These are phyloP conservation scores for Lithophane socia DNA, from an alignment of 2,888 invertebrate genomes.

Conservation along the genomic window DNA sequence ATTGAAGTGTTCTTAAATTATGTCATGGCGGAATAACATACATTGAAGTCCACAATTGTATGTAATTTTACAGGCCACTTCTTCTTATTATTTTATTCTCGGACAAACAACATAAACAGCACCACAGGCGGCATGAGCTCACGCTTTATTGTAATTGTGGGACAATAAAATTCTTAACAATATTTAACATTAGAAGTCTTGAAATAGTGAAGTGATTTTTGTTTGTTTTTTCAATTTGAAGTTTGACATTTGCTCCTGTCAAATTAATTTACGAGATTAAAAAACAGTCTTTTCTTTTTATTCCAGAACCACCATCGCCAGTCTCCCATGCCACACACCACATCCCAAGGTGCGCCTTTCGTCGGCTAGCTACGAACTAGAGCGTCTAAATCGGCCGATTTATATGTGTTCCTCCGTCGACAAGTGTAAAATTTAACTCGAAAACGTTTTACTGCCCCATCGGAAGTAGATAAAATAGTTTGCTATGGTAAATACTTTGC, in stretches of 20 bases:
- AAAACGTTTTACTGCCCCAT: slow-evolving; percentile 79
- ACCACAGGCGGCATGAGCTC: no score
- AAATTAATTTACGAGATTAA: no score
- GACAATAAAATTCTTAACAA: no score
- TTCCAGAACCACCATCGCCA: slow-evolving; percentile 26
- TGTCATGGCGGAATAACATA: background rate
- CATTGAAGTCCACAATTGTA: background rate
- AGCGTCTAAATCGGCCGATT: slow-evolving; percentile 80
- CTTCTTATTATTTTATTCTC: background rate
- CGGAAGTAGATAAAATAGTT: slow-evolving; percentile 75
- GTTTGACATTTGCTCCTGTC: no score
- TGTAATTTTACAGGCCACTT: background rate
- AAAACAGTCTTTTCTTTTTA: background rate
- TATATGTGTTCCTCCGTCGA: slow-evolving; percentile 77
- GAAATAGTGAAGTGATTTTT: no score
- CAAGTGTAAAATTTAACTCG: slow-evolving; percentile 79
- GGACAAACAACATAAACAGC: no score
- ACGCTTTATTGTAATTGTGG: no score
- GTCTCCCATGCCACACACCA: slow-evolving; percentile 39
- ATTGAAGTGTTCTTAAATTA: background rate
- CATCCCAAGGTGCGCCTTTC: slow-evolving; percentile 66
- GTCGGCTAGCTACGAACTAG: slow-evolving; percentile 66
- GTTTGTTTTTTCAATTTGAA: no score
- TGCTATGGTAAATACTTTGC: slow-evolving; percentile 68
- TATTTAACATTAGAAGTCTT: no score